Evolutionary conservation across 2,113 vertebrate species (phyloP).

Genomic region (Procavia capensis): DNA sequence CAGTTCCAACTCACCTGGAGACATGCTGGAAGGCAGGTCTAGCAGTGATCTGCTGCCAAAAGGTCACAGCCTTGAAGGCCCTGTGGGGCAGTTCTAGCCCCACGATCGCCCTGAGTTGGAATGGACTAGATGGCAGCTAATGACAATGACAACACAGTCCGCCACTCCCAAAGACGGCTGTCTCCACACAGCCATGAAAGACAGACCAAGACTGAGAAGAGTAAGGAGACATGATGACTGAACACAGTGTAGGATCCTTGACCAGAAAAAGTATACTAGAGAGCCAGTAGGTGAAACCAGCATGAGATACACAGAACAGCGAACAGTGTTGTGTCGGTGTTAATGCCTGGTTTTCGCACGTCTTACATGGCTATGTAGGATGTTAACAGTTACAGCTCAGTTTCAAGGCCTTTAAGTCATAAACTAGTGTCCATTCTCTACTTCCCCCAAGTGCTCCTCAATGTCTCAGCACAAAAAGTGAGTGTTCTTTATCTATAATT

Average conservation of each 20-base stretch:
- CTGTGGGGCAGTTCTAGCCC: background rate
- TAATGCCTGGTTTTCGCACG: background rate
- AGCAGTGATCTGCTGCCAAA: background rate
- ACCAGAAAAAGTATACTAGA: background rate
- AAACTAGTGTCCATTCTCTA: background rate
- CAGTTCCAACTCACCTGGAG: background rate
- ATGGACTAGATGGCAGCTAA: background rate
- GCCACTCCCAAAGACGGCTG: background rate
- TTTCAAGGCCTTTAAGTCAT: background rate
- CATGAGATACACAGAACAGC: background rate
- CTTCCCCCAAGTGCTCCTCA: background rate
- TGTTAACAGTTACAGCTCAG: background rate
- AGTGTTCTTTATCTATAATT: background rate
- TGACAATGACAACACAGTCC: background rate
- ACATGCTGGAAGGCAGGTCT: background rate
- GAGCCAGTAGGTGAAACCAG: background rate
- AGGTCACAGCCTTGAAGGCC: background rate
- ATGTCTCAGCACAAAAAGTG: background rate
- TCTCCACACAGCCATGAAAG: background rate
- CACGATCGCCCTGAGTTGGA: background rate
- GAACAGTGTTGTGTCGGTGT: background rate
- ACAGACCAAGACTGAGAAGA: background rate
- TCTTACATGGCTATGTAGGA: background rate
- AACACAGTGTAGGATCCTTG: background rate
- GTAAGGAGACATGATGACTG: background rate